These are phyloP conservation scores for Exephanes ischioxanthus DNA, from an alignment of 2,888 invertebrate genomes.

Conservation along the genomic window DNA sequence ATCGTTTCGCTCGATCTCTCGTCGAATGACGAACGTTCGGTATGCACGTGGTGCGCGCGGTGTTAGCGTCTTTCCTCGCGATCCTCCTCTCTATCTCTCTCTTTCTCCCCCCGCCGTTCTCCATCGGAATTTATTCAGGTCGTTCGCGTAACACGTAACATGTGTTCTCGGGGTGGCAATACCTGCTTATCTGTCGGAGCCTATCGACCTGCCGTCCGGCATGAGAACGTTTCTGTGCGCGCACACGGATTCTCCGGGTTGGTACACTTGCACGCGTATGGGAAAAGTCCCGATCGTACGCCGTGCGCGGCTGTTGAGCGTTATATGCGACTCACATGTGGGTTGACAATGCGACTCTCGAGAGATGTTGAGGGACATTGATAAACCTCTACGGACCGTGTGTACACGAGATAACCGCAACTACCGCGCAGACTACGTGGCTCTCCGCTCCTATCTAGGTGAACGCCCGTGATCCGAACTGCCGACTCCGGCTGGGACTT, in stretches of 20 bases:
- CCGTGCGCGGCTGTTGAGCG: conserved; percentile 25
- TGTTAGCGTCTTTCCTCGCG: conserved; percentile 7
- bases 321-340: conserved; percentile 37
- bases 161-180: conserved; percentile 62
- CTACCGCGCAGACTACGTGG: conserved; percentile 15
- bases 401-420: conserved; percentile 52
- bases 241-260: background rate
- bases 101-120: background rate
- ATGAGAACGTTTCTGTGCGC: conserved; percentile 27
- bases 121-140: conserved; percentile 52
- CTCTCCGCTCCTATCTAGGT: conserved; percentile 38
- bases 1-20: conserved; percentile 20
- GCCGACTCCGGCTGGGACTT: conserved; percentile 21
- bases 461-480: conserved; percentile 35
- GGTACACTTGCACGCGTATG: conserved; percentile 2
- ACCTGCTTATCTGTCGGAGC: conserved; percentile 66
- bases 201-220: conserved; percentile 61
- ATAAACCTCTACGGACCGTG: conserved; percentile 62
- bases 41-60: conserved; percentile 65
- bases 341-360: conserved; percentile 64
- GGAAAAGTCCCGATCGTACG: conserved; percentile 32
- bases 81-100: background rate
- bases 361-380: conserved; percentile 68
- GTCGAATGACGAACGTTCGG: conserved; percentile 63
- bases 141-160: conserved; percentile 59